These are phyloP conservation scores for Leptothorax acervorum DNA, from an alignment of 2,888 invertebrate species.

Conservation along the genomic window DNA sequence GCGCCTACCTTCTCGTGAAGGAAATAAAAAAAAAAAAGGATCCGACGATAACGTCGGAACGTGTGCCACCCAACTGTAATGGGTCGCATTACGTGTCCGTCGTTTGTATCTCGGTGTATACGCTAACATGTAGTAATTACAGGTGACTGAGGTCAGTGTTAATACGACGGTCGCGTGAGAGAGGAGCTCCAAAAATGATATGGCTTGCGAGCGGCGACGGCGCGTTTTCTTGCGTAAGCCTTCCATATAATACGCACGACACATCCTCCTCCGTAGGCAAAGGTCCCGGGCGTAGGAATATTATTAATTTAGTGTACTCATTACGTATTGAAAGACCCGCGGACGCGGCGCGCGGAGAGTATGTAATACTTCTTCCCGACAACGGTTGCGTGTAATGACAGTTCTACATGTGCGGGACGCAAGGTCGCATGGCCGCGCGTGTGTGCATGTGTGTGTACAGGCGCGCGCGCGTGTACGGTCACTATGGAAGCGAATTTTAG, in stretches of 20 bases:
- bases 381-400: constrained; percentile 77
- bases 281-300: constrained; percentile 71
- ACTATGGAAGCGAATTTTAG: constrained; percentile 59
- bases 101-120: constrained; percentile 64
- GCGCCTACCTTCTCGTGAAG: neutral
- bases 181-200: constrained; percentile 84
- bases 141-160: constrained; percentile 85
- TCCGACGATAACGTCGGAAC: constrained; percentile 53
- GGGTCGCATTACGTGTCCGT: constrained; percentile 74
- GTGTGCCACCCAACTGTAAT: constrained; percentile 53
- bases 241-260: constrained; percentile 73
- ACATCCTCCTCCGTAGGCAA: constrained; percentile 67
- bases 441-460: no score
- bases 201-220: constrained; percentile 78
- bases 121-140: constrained; percentile 82
- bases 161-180: constrained; percentile 84
- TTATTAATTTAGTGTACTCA: constrained; percentile 81
- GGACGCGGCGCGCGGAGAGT: constrained; percentile 65
- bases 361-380: constrained; percentile 71
- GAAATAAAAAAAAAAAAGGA: constrained; percentile 36
- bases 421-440: constrained; percentile 66
- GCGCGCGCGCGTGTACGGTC: neutral
- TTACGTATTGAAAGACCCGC: constrained; percentile 74
- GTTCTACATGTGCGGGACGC: constrained; percentile 65
- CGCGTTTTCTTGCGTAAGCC: constrained; percentile 75